Evolutionary conservation across 1,140 invertebrate genomes (phyloP), one percentile per base, ranked within the genome.

Genomic region (Drosophila bipectinata): DNA sequence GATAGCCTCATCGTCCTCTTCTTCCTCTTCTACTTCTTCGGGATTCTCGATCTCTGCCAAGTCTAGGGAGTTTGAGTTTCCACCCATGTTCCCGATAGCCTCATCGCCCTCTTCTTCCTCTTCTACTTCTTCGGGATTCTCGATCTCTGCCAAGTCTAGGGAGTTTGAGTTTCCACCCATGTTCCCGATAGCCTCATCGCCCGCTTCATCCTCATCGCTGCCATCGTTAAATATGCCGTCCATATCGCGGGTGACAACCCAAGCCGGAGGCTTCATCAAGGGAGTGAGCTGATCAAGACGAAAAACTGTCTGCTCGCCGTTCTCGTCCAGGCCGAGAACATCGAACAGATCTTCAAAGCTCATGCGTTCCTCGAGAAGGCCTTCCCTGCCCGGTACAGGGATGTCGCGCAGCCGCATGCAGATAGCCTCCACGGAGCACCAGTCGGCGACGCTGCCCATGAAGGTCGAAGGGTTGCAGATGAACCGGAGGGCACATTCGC

Each of bases 321-420:
- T 12, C 9, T 21, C 3, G 14, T 60, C 6, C n/a, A 53, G 21
- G 6, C 34, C 47, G 4, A 67, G 14, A 1, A 67, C 60, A 0
- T 64, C 45, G 4, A 67, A 64, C 1, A 67, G 32, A 5, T 67
- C 47, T 0, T 53, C 28, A 15, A 64, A 67, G 3, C 26, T 30
- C 1, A 49, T 34, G 2, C 34, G 10, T 2, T n/a, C 26, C 34
- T 24, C 0, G 1, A 52, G 4, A 0, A 44, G 0, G 0, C 59
- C 63, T 1, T 12, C 3, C 6, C n/a, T 14, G 0, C 3, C 47
- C 4, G 63, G 60, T 2, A 67, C 34, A 1, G 45, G 18, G 0
- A 64, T 5, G 30, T 9, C 60, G 1, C 49, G 12, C 2, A 67
- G 28, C 6, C 60, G 60, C 63, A 53, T 64, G 28, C 47, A 53